These are phyloP conservation scores for Craterocephalus amniculus DNA, from an alignment of 2,797 vertebrate genomes.

Conservation along the genomic window DNA sequence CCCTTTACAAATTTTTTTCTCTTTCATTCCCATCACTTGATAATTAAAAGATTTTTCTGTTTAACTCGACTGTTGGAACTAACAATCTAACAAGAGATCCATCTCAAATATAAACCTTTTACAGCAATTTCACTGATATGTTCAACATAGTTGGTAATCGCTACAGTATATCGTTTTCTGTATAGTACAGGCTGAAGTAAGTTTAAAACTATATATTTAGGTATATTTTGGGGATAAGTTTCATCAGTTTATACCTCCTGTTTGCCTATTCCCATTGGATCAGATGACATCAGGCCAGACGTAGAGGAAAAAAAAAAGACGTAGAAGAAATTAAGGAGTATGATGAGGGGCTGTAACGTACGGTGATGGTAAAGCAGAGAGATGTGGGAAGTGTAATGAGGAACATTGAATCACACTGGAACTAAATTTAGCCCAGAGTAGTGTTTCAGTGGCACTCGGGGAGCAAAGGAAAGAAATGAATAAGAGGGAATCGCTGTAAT, in stretches of 20 bases:
- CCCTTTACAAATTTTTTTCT: too few relatives aligned
- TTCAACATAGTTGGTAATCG: too few relatives aligned
- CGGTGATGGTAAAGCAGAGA: conserved; percentile 49
- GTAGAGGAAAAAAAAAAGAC: conserved; percentile 1
- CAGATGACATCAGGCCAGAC: conserved; percentile 15
- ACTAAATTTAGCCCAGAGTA: conserved; percentile 80
- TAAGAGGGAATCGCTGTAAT: conserved; percentile 27
- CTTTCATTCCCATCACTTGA: too few relatives aligned
- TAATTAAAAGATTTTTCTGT: too few relatives aligned
- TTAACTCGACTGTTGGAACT: too few relatives aligned
- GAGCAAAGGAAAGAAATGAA: conserved; percentile 41
- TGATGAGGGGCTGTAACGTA: conserved; percentile 51
- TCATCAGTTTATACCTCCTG: conserved; percentile 5
- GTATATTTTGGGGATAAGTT: background rate
- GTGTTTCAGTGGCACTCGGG: conserved; percentile 70
- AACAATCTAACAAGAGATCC: too few relatives aligned
- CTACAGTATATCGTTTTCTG: too few relatives aligned
- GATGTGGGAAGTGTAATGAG: conserved; percentile 68
- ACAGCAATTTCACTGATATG: too few relatives aligned
- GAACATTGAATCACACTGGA: conserved; percentile 72
- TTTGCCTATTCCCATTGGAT: background rate
- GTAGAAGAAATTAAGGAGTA: conserved; percentile 26
- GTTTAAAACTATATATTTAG: too few relatives aligned
- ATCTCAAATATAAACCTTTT: too few relatives aligned
- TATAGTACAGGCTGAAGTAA: too few relatives aligned